Evolutionary conservation across 2,113 vertebrate species (phyloP).

Genomic region (Archilochus colubris): DNA sequence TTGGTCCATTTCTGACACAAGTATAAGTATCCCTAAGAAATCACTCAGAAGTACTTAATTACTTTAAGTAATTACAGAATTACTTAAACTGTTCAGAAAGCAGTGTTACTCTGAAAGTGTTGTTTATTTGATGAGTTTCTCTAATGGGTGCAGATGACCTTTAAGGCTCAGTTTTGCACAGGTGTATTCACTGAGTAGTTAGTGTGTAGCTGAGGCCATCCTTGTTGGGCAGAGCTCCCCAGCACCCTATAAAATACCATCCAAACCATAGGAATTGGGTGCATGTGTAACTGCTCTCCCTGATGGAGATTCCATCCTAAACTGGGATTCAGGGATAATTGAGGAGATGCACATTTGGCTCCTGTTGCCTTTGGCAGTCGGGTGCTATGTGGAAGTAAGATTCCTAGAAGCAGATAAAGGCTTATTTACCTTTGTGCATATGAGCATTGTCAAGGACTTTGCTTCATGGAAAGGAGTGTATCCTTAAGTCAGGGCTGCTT

Average conservation of each 20-base stretch:
- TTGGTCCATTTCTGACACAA: background rate
- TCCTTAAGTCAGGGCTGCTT: background rate
- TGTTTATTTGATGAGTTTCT: background rate
- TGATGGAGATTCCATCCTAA: background rate
- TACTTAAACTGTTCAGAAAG: no score
- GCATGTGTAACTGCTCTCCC: background rate
- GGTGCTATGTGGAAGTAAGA: background rate
- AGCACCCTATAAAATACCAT: accelerated
- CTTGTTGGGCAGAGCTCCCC: accelerated
- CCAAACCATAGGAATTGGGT: background rate
- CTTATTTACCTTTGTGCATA: background rate
- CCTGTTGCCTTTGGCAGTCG: background rate
- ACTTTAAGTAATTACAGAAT: background rate
- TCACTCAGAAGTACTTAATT: background rate
- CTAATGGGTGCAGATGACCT: background rate
- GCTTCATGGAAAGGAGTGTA: background rate
- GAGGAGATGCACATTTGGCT: background rate
- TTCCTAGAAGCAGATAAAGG: background rate
- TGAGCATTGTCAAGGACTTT: background rate
- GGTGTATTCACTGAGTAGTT: background rate
- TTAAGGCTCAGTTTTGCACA: background rate
- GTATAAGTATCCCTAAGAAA: accelerated
- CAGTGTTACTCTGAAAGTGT: background rate
- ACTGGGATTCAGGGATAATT: background rate
- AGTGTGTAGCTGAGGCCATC: background rate